Base-by-base conservation (phyloP, 53 echinoderm and acorn worm species). In the Echinarachnius parma region DNA sequence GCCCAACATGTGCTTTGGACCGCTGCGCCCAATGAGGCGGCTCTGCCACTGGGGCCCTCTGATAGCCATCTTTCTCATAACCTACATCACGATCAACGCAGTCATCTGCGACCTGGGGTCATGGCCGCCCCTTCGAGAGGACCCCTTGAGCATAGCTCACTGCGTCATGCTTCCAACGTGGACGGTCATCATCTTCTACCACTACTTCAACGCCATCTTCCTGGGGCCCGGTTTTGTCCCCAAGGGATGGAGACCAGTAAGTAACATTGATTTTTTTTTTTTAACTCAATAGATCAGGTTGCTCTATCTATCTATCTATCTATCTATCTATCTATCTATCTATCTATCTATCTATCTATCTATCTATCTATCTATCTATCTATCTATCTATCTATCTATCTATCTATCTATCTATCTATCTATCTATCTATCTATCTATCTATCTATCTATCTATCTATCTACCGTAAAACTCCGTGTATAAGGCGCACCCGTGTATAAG, bases 21-120 rank as follows among this genome's bases (percentile, higher is more conserved):
- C 93, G 28, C 58, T 93, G 14, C 48, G 76, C 49, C 61, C 69
- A 2, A 10, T 85, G 21, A 34, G 83, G 68, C 91, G 62, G 66
- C 91, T 96, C 3, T 90, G 90, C 64, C 96, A 96, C 32, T 96
- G 96, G 96, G 96, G 96, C 10, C 96, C 96, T 3, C 84, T 87
- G 27, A 53, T 96, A 10, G 78, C 96, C 2, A 75, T 96, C 22
- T 87, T 90, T 31, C 67, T 96, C 34, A 80, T 96, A 21, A 31
- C 72, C 35, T 91, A 81, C 78, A 84, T 96, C 49, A 87, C 96
- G 22, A 60, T 67, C 20, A 82, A 62, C 21, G 87, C 91, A 0
- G 54, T 96, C 18, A 53, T 87, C 45, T 89, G 91, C 58, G 82
- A 87, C 63, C 78, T 96, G 21, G 82, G 82, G 13, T 78, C 78